Evolutionary conservation across 2,113 vertebrate species (phyloP).

Genomic region (Mirounga angustirostris): DNA sequence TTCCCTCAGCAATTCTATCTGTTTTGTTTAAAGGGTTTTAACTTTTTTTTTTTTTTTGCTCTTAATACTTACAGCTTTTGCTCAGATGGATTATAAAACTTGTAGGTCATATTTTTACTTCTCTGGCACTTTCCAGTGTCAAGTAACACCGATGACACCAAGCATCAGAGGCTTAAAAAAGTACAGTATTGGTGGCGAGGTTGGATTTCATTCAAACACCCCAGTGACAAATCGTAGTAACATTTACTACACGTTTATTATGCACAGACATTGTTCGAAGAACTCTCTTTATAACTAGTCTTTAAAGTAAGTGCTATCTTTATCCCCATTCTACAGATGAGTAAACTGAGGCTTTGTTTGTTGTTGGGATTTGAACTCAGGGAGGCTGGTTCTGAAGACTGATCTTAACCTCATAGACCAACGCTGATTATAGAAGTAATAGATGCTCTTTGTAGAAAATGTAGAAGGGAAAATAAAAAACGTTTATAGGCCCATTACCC

Average conservation of each 20-base stretch:
- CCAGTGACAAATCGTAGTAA: background rate
- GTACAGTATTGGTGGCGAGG: background rate
- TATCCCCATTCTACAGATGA: background rate
- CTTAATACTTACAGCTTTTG: background rate
- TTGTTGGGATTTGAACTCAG: background rate
- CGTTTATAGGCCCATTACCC: background rate
- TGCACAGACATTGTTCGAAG: background rate
- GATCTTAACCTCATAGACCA: background rate
- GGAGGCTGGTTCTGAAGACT: constrained; percentile 5
- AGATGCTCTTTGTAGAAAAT: constrained; percentile 10
- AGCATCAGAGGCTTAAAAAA: background rate
- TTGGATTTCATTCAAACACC: background rate
- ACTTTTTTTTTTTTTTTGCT: background rate
- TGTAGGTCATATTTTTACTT: background rate
- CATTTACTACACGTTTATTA: background rate
- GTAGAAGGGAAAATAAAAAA: constrained; percentile 2
- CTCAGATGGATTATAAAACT: background rate
- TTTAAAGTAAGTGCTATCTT: background rate
- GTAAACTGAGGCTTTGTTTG: background rate
- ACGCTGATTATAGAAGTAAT: background rate
- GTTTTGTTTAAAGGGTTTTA: background rate
- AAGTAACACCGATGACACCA: background rate
- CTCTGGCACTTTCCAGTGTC: background rate
- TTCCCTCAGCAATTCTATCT: background rate
- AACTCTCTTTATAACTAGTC: background rate